Conservation (phyloP, 2,797 vertebrate genomes). For the Taeniopygia guttata region DNA sequence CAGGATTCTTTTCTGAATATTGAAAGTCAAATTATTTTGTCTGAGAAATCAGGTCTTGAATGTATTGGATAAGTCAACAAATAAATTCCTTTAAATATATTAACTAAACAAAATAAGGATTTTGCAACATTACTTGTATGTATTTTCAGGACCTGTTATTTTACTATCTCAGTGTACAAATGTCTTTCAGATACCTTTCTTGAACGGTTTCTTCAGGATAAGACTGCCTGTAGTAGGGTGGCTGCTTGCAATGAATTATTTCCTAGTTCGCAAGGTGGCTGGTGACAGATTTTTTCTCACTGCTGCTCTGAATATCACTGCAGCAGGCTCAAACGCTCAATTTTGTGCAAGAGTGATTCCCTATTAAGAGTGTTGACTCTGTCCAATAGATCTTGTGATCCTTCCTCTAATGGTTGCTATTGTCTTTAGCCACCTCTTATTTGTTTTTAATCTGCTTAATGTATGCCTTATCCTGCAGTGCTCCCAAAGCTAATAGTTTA, state of each 20-base stretch:
- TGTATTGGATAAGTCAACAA: background rate
- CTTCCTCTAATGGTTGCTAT: conserved; percentile 11
- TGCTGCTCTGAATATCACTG: background rate
- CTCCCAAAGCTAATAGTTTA: conserved; percentile 34
- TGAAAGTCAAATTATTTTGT: background rate
- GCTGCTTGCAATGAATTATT: background rate
- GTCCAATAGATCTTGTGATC: conserved; percentile 47
- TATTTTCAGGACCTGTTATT: background rate
- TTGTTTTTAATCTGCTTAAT: conserved; percentile 58
- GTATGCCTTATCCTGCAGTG: conserved; percentile 25
- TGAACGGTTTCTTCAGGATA: background rate
- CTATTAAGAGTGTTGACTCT: conserved; percentile 14
- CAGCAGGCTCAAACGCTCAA: background rate
- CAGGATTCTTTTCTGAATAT: background rate
- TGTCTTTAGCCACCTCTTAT: conserved; percentile 41
- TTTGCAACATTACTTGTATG: background rate
- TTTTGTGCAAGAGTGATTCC: conserved; percentile 28
- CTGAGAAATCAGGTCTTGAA: background rate
- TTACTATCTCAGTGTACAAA: background rate
- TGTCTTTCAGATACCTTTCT: background rate
- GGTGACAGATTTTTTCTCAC: background rate
- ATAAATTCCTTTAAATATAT: background rate
- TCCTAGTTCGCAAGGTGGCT: background rate
- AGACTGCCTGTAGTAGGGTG: background rate
- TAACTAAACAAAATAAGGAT: background rate